phyloP scores from a whole-genome alignment of 2,888 invertebrate genomes.

The Schrankia costaestrigalis region DNA sequence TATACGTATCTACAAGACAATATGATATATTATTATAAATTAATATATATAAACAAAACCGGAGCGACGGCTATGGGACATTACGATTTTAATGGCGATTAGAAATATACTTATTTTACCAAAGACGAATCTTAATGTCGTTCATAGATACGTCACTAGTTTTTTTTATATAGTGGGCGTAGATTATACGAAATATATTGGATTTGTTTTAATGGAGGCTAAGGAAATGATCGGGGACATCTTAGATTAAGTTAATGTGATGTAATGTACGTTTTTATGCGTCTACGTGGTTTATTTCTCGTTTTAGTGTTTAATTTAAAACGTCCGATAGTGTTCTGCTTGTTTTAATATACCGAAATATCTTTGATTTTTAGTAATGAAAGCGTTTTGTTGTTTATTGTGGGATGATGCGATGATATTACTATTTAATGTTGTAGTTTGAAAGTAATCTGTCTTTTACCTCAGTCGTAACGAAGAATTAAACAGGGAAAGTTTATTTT shows the following conservation, averaged over 20 bases:
- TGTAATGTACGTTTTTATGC: constrained; percentile 32
- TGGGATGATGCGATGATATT: not conserved
- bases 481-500: too few relatives aligned
- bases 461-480: too few relatives aligned
- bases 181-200: constrained; percentile 49
- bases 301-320: constrained; percentile 18
- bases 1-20: constrained; percentile 57
- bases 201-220: constrained; percentile 51
- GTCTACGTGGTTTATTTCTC: constrained; percentile 25
- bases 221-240: constrained; percentile 50
- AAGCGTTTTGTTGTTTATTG: too few relatives aligned
- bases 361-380: too few relatives aligned
- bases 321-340: constrained; percentile 21
- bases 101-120: constrained; percentile 59
- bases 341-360: constrained; percentile 27
- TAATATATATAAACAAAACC: constrained; percentile 29
- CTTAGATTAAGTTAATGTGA: constrained; percentile 35
- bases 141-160: constrained; percentile 50
- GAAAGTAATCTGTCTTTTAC: not conserved
- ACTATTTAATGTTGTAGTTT: not conserved
- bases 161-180: constrained; percentile 52
- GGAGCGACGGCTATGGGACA: constrained; percentile 52
- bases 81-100: constrained; percentile 66
- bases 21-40: constrained; percentile 66
- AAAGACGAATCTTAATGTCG: constrained; percentile 40